These are phyloP conservation scores for Sula dactylatra DNA, from an alignment of 2,113 vertebrate species.

Conservation along the genomic window DNA sequence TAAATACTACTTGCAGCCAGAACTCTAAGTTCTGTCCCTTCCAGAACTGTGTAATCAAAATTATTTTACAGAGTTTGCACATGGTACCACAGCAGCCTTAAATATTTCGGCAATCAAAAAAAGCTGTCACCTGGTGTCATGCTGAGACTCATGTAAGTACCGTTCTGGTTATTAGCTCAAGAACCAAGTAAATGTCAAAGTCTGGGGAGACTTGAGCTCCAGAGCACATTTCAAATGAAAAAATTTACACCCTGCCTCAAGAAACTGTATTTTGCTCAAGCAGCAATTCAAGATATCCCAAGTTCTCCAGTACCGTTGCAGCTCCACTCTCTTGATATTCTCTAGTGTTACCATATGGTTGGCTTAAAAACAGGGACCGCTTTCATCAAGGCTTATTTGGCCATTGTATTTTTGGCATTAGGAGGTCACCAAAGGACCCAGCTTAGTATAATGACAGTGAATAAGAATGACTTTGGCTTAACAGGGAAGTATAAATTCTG, in stretches of 20 bases:
- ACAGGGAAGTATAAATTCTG: background rate
- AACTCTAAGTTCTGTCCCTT: background rate
- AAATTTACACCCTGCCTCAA: background rate
- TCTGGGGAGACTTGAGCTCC: background rate
- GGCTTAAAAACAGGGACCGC: background rate
- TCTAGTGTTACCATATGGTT: background rate
- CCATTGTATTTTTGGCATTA: background rate
- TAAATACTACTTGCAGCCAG: background rate
- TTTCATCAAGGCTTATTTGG: constrained; percentile 3
- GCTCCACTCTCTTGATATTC: background rate
- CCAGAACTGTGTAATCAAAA: background rate
- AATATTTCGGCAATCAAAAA: background rate
- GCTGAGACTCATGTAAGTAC: background rate
- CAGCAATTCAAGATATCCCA: background rate
- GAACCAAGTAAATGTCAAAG: background rate
- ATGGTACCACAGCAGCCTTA: background rate
- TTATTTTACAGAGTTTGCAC: background rate
- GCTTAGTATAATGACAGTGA: background rate
- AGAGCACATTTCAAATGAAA: background rate
- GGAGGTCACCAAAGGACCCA: background rate
- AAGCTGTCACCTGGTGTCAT: background rate
- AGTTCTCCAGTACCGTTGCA: background rate
- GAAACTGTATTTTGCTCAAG: background rate
- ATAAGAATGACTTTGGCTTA: background rate
- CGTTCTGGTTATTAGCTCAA: background rate